phyloP scores from a whole-genome alignment of 1,140 invertebrate genomes.

The Rhynchophorus ferrugineus region DNA sequence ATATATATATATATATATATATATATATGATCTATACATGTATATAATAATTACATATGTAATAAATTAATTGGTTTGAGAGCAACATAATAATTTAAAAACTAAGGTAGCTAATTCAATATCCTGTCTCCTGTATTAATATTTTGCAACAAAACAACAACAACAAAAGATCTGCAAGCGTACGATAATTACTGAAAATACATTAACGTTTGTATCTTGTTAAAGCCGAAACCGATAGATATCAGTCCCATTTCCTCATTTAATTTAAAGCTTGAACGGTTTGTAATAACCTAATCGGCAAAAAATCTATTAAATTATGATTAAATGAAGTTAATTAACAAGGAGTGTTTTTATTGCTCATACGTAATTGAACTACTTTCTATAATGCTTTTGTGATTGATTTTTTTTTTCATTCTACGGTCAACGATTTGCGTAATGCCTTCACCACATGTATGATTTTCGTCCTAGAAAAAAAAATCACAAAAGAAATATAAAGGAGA shows the following conservation, averaged over 20 bases:
- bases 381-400: conserved; percentile 11
- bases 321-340: conserved; percentile 23
- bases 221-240: conserved; percentile 2
- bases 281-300: conserved; percentile 16
- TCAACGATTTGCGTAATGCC: conserved; percentile 15
- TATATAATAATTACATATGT: too few species aligned
- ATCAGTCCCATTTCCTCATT: conserved; percentile 16
- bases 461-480: too few species aligned
- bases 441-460: too few species aligned
- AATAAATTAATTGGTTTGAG: too few species aligned
- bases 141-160: background rate
- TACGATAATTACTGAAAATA: background rate
- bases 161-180: background rate
- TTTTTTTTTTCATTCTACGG: conserved; percentile 16
- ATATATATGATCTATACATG: too few species aligned
- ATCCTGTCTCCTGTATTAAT: background rate
- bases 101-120: background rate
- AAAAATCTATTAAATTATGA: conserved; percentile 22
- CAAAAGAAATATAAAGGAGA: too few species aligned
- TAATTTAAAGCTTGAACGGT: conserved; percentile 23
- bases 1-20: too few species aligned
- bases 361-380: conserved; percentile 20
- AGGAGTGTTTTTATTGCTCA: conserved; percentile 21
- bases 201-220: background rate
- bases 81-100: too few species aligned